These are phyloP conservation scores for Drosophila prostipennis DNA, from an alignment of 2,888 invertebrate genomes.

Conservation along the genomic window DNA sequence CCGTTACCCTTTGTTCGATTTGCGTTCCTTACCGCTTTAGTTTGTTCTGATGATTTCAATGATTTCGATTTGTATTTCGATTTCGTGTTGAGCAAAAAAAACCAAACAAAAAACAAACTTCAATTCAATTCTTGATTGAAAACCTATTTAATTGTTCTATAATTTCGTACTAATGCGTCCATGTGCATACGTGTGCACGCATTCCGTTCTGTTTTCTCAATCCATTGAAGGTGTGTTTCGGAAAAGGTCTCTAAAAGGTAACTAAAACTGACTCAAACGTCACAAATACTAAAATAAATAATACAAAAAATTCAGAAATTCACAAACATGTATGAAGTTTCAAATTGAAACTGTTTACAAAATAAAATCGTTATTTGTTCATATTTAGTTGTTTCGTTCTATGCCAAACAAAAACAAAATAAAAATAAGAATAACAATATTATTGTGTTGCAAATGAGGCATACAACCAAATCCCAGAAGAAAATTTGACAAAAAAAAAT, in stretches of 20 bases:
- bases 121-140: constrained; percentile 76
- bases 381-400: constrained; percentile 80
- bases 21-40: constrained; percentile 43
- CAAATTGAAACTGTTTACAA: constrained; percentile 77
- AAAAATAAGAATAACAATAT: constrained; percentile 53
- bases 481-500: constrained; percentile 56
- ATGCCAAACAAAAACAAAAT: constrained; percentile 56
- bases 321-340: constrained; percentile 81
- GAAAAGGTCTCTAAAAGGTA: constrained; percentile 98
- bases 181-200: constrained; percentile 85
- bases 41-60: constrained; percentile 43
- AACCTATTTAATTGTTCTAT: constrained; percentile 85
- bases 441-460: constrained; percentile 51
- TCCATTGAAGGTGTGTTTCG: constrained; percentile 93
- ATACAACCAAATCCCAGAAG: constrained; percentile 55
- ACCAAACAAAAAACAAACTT: constrained; percentile 56
- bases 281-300: constrained; percentile 66
- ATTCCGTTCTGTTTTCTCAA: constrained; percentile 86
- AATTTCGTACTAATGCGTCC: constrained; percentile 85
- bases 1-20: constrained; percentile 34
- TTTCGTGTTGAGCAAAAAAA: constrained; percentile 61
- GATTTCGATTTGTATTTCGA: constrained; percentile 40
- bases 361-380: constrained; percentile 73
- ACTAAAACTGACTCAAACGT: constrained; percentile 85
- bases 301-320: constrained; percentile 84